These are phyloP conservation scores for Cardiocondyla obscurior DNA, from an alignment of 1,140 invertebrate species.

Conservation along the genomic window DNA sequence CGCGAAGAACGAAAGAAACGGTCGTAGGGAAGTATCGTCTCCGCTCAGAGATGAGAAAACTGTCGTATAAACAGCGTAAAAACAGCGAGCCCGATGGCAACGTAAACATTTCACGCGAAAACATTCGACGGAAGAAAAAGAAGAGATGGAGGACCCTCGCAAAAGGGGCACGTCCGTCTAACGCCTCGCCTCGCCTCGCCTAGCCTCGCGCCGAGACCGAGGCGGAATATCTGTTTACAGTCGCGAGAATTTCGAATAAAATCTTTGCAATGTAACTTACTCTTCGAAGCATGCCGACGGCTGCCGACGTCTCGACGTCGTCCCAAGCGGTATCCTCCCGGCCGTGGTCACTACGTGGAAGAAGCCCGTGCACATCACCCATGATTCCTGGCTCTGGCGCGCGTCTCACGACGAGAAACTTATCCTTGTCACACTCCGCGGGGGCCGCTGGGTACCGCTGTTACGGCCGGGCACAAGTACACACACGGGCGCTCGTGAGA, in stretches of 20 bases:
- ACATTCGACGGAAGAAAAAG: no score
- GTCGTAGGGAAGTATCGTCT: neutral
- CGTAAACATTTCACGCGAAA: constrained; percentile 35
- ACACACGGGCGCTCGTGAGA: constrained; percentile 10
- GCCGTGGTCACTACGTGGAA: constrained; percentile 56
- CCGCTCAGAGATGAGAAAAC: neutral
- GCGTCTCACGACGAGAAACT: constrained; percentile 14
- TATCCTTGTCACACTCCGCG: constrained; percentile 39
- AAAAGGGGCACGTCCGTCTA: neutral
- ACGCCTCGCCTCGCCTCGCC: neutral
- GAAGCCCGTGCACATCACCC: constrained; percentile 61
- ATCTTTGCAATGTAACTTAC: constrained; percentile 39
- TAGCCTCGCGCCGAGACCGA: neutral
- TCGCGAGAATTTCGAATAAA: no score
- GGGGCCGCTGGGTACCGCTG: constrained; percentile 1
- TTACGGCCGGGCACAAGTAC: constrained; percentile 1
- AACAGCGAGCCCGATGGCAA: neutral
- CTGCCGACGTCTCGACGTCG: constrained; percentile 36
- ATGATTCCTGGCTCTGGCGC: constrained; percentile 39
- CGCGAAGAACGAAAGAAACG: neutral
- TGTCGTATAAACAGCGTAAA: neutral
- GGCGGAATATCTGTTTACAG: neutral
- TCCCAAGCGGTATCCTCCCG: constrained; percentile 60
- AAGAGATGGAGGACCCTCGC: neutral
- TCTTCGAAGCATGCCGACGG: neutral